phyloP scores from a whole-genome alignment of 1,140 invertebrate genomes.

The Bombus superbus region DNA sequence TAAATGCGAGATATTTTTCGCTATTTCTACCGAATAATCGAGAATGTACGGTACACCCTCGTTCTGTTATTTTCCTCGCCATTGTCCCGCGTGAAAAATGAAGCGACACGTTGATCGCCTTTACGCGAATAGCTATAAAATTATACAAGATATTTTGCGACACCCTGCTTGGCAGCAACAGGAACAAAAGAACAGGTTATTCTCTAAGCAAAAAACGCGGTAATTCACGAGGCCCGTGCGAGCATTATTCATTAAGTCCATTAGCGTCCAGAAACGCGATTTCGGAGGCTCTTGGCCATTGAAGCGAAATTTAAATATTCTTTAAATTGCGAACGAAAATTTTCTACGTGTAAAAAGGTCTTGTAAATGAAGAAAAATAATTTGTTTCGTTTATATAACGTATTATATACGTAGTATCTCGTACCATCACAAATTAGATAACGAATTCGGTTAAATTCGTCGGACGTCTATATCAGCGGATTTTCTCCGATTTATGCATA shows the following conservation, averaged over 20 bases:
- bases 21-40: not conserved
- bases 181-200: not conserved
- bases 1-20: not conserved
- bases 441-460: too few species aligned
- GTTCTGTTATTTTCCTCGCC: not conserved
- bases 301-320: not conserved
- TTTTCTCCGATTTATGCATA: too few species aligned
- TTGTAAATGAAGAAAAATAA: not conserved
- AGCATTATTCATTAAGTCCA: constrained; percentile 15
- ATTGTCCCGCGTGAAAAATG: constrained; percentile 40
- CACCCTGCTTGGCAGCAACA: not conserved
- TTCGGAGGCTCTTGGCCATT: not conserved
- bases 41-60: not conserved
- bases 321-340: not conserved
- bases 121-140: constrained; percentile 22
- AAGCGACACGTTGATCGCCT: constrained; percentile 20
- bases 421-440: too few species aligned
- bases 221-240: not conserved
- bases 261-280: not conserved
- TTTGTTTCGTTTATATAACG: not conserved
- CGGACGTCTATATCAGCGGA: too few species aligned
- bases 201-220: not conserved
- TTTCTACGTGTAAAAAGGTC: not conserved
- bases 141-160: constrained; percentile 2
- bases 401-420: too few species aligned